Evolutionary conservation across 2,888 invertebrate genomes (phyloP), one percentile per base, ranked within the genome.

Genomic region (Eristalis arbustorum): DNA sequence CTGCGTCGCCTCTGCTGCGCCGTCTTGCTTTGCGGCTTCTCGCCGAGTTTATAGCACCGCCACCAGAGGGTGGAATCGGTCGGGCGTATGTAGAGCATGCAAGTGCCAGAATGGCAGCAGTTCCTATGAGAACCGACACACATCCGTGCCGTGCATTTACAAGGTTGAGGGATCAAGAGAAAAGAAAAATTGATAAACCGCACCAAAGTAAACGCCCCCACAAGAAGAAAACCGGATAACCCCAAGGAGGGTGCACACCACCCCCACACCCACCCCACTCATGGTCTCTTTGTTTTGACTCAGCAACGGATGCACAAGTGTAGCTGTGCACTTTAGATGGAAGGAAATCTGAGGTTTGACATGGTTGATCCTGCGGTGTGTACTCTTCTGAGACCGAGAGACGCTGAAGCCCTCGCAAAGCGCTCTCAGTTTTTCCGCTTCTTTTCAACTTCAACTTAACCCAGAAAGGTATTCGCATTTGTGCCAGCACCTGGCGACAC

Each of bases 401-500:
- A 56, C 14, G 22, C 18, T 18, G n/a, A 56, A 18, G 56, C 56
- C 59, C 25, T 23, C 18, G 18, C 18, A 49, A 49, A 18, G 14
- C 59, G 23, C 59, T 1, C 59, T 23, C 59, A 59, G 11, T 23
- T 25, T 40, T n/a, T 34, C 42, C 40, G 56, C 68, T 42, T 71
- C 42, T 78, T 63, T 78, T 87, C 83, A 83, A 82, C 83, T 87
- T 87, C 83, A 87, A 87, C 87, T 87, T 87, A 87, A 87, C 87
- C 87, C 34, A 83, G 62, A 87, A 87, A 87, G 72, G 72, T 72
- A 79, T n/a, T 18, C 49, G 49, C 18, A 69, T 77, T 73, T 28
- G 59, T 62, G 68, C 28, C 23, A 37, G 13, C 37, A 37, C 11
- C 37, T 37, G 37, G 13, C 13, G 13, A 2, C 3, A 13, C 13